phyloP scores from a whole-genome alignment of 2,888 invertebrate genomes.

The Agrochola lychnidis region DNA sequence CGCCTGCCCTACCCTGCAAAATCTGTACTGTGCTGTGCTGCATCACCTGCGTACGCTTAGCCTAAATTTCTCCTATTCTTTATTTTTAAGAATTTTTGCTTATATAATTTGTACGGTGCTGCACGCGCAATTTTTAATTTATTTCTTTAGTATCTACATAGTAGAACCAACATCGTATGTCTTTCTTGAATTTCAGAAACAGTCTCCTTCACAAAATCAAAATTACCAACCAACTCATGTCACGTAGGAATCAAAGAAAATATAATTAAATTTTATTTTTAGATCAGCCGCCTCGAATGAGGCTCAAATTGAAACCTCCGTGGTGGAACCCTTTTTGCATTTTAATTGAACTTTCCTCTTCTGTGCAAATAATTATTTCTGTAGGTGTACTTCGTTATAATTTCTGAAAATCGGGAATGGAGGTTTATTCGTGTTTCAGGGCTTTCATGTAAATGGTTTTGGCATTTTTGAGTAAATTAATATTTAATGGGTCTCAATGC shows the following conservation, averaged over 20 bases:
- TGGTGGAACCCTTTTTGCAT: conserved; percentile 36
- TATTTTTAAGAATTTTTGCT: too few species aligned
- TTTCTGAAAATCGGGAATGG: not conserved
- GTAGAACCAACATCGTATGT: too few species aligned
- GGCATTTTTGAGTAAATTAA: conserved; percentile 7
- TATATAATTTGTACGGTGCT: too few species aligned
- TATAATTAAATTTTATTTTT: conserved; percentile 45
- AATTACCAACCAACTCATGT: not conserved
- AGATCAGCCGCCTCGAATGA: conserved; percentile 26
- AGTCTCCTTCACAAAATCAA: not conserved
- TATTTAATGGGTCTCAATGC: not conserved
- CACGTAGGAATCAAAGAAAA: conserved; percentile 25
- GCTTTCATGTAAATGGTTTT: not conserved
- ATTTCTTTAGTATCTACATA: too few species aligned
- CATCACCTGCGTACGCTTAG: too few species aligned
- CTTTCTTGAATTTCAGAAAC: too few species aligned
- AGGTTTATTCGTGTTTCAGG: not conserved
- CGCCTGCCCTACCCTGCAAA: too few species aligned
- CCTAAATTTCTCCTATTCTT: too few species aligned
- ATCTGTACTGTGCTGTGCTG: too few species aligned
- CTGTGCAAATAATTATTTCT: conserved; percentile 37
- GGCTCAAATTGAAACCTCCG: conserved; percentile 20
- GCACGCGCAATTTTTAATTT: too few species aligned
- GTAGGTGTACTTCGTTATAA: not conserved
- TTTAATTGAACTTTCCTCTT: conserved; percentile 52